These are phyloP conservation scores for Trachurus trachurus DNA, from an alignment of 2,797 vertebrate species.

Conservation along the genomic window DNA sequence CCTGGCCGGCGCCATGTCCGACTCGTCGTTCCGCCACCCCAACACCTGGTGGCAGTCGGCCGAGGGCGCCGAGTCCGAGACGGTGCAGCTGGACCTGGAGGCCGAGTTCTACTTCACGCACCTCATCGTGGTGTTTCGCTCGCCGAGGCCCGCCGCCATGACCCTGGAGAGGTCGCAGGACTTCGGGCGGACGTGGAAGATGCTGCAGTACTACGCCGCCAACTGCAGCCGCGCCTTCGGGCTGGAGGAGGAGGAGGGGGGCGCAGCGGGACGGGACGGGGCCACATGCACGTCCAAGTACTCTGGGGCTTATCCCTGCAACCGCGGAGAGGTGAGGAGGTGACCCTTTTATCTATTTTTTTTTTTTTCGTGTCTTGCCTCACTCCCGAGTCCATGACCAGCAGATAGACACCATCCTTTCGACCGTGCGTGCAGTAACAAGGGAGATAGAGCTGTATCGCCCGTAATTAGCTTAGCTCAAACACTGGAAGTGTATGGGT, in stretches of 20 bases:
- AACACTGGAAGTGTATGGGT: no score
- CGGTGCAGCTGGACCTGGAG: slow-evolving; percentile 94
- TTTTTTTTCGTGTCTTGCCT: no score
- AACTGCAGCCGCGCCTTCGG: slow-evolving; percentile 92
- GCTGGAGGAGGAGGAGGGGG: slow-evolving; percentile 87
- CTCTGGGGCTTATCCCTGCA: slow-evolving; percentile 92
- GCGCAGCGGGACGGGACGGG: slow-evolving; percentile 75
- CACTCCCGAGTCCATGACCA: no score
- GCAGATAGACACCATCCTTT: no score
- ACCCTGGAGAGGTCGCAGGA: slow-evolving; percentile 95
- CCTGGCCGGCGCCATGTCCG: slow-evolving; percentile 91
- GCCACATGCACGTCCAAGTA: slow-evolving; percentile 94
- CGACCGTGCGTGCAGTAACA: no score
- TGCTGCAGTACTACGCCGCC: slow-evolving; percentile 91
- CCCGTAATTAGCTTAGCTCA: no score
- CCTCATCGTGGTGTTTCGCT: slow-evolving; percentile 95
- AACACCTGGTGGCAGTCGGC: slow-evolving; percentile 98
- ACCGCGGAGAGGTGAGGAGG: slow-evolving; percentile 93
- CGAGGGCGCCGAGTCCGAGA: slow-evolving; percentile 84
- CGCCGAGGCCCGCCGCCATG: slow-evolving; percentile 94
- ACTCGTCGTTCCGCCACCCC: slow-evolving; percentile 94
- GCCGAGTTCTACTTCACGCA: slow-evolving; percentile 97
- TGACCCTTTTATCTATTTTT: neutral
- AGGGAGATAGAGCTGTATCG: no score
- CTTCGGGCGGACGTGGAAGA: slow-evolving; percentile 92